Conservation (phyloP, 2,888 invertebrate genomes). For the Acleris laterana region DNA sequence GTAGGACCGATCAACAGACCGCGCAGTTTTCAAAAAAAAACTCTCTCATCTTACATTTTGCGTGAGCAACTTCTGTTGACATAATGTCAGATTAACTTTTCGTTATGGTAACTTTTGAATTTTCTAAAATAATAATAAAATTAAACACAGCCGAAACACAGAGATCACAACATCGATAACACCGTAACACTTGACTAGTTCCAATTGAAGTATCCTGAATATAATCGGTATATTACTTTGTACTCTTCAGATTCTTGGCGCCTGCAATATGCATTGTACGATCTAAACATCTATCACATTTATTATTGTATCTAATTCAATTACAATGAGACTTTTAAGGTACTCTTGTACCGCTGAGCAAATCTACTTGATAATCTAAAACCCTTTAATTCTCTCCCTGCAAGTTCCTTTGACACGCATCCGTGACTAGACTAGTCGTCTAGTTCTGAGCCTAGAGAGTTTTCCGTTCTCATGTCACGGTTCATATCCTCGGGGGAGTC, state of each 20-base stretch:
- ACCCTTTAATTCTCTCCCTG: slow-evolving; percentile 32
- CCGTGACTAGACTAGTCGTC: slow-evolving; percentile 58
- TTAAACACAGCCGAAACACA: slow-evolving; percentile 75
- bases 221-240: slow-evolving; percentile 25
- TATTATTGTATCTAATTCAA: slow-evolving; percentile 46
- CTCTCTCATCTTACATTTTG: slow-evolving; percentile 1
- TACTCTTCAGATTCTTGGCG: slow-evolving; percentile 30
- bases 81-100: slow-evolving; percentile 11
- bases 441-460: slow-evolving; percentile 69
- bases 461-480: slow-evolving; percentile 70
- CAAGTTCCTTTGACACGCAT: slow-evolving; percentile 14
- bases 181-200: slow-evolving; percentile 58
- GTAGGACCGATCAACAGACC: slow-evolving; percentile 16
- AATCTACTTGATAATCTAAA: slow-evolving; percentile 44
- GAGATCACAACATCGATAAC: slow-evolving; percentile 62
- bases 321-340: slow-evolving; percentile 43
- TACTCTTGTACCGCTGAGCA: slow-evolving; percentile 48
- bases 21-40: slow-evolving; percentile 25
- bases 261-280: slow-evolving; percentile 26
- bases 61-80: slow-evolving; percentile 8
- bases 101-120: slow-evolving; percentile 29
- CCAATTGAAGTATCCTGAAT: slow-evolving; percentile 40
- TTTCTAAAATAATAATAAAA: slow-evolving; percentile 46
- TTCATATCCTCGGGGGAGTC: slow-evolving; percentile 74
- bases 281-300: slow-evolving; percentile 52